Evolutionary conservation across 2,113 vertebrate genomes (phyloP).

Genomic region (Colinus virginianus): DNA sequence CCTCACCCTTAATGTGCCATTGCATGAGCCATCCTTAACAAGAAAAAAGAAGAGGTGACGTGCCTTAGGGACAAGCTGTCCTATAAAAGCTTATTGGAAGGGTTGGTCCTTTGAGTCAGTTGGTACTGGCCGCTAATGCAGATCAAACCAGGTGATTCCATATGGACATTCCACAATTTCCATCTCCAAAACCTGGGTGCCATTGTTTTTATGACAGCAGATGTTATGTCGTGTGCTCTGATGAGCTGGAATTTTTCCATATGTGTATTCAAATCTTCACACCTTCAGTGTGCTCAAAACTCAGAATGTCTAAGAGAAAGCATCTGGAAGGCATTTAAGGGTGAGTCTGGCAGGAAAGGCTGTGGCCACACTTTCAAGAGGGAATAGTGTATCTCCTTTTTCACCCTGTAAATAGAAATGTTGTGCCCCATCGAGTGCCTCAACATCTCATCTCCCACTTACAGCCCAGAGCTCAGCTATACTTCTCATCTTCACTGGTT

Average conservation of each 20-base stretch:
- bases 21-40: background rate
- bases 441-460: background rate
- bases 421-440: background rate
- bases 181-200: background rate
- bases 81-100: background rate
- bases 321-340: background rate
- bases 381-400: background rate
- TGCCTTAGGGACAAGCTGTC: background rate
- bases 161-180: background rate
- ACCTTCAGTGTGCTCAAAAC: background rate
- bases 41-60: background rate
- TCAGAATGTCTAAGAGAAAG: background rate
- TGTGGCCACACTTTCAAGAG: background rate
- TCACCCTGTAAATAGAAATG: background rate
- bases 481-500: background rate
- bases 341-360: background rate
- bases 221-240: background rate
- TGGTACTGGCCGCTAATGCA: background rate
- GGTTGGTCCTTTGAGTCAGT: background rate
- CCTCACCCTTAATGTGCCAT: background rate
- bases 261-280: background rate
- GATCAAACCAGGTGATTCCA: background rate
- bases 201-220: background rate
- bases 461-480: background rate
- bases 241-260: background rate